Conservation (phyloP, 2,113 vertebrate species). For the Puntigrus tetrazona region DNA sequence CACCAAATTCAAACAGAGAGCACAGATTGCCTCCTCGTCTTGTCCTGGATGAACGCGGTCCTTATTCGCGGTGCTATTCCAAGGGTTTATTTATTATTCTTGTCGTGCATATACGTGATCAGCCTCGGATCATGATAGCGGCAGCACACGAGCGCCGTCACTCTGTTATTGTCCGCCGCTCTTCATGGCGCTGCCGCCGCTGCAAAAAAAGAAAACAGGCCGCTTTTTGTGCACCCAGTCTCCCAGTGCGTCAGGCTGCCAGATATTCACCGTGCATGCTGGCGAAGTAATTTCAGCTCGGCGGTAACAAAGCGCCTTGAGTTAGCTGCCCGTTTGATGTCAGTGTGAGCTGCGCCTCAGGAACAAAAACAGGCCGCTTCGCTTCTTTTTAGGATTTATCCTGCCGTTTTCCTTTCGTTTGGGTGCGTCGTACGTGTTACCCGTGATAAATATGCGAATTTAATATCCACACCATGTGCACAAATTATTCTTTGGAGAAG, state of each 20-base stretch:
- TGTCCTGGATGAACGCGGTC: slow-evolving; percentile 2
- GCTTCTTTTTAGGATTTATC: slow-evolving; percentile 61
- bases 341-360: slow-evolving; percentile 60
- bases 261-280: too few relatives aligned
- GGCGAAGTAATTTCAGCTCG: not conserved
- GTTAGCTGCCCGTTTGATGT: not conserved
- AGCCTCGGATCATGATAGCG: slow-evolving; percentile 14
- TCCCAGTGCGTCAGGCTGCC: slow-evolving; percentile 17
- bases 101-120: slow-evolving; percentile 3
- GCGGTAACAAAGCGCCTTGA: not conserved
- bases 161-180: slow-evolving; percentile 76
- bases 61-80: slow-evolving; percentile 1
- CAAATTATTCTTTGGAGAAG: slow-evolving; percentile 27
- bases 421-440: not conserved
- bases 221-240: slow-evolving; percentile 53
- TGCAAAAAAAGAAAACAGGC: slow-evolving; percentile 74
- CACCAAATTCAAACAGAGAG: slow-evolving; percentile 54
- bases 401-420: slow-evolving; percentile 44
- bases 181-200: slow-evolving; percentile 69
- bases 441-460: slow-evolving; percentile 33
- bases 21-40: slow-evolving; percentile 28
- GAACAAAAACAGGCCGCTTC: slow-evolving; percentile 74
- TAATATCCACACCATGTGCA: not conserved
- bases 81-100: not conserved
- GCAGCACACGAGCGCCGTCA: slow-evolving; percentile 54